Base-by-base conservation (phyloP, 2,113 vertebrate genomes). In the Motacilla alba region DNA sequence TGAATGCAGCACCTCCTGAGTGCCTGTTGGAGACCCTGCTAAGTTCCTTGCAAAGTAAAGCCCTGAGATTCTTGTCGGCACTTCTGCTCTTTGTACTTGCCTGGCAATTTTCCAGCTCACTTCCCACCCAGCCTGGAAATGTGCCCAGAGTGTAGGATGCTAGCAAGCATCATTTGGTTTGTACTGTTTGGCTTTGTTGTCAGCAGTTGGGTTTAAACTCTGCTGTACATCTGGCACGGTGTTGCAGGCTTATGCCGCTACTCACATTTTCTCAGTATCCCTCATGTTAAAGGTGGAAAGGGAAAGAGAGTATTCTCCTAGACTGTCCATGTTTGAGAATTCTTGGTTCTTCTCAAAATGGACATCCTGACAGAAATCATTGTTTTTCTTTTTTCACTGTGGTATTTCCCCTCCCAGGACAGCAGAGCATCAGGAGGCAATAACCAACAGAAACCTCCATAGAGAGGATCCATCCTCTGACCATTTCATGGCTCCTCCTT, bases 391-490 rank as follows among this genome's bases (percentile, higher is more conserved):
- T 72, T 68, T 31, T 37, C 13, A 39, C 15, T 8, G 5, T 52
- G 27, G 2, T n/a, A 31, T 53, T 67, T 92, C 24, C 18, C 18
- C 28, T 83, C 30, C 6, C 35, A 78, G 59, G 56, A 14, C 0
- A 1, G 6, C 21, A 53, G 68, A n/a, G 9, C 16, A 24, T 18
- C 0, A 0, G 5, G 28, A 70, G 8, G 6, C 17, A 69, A n/a
- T 13, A 88, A 56, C 10, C 20, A 60, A 33, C 10, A 56, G 18
- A 77, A 23, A 5, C 1, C 9, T 69, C 43, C 17, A 4, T 0
- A 14, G 30, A 11, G 11, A 72, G 5, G 5, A 35, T 53, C 24
- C 15, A 20, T 58, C 10, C 31, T 62, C 41, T 66, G 19, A 9
- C 17, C 6, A 6, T 70, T 49, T 31, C 1, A 0, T 68, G 28